phyloP scores from a whole-genome alignment of 2,113 vertebrate species.

The Lontra canadensis region DNA sequence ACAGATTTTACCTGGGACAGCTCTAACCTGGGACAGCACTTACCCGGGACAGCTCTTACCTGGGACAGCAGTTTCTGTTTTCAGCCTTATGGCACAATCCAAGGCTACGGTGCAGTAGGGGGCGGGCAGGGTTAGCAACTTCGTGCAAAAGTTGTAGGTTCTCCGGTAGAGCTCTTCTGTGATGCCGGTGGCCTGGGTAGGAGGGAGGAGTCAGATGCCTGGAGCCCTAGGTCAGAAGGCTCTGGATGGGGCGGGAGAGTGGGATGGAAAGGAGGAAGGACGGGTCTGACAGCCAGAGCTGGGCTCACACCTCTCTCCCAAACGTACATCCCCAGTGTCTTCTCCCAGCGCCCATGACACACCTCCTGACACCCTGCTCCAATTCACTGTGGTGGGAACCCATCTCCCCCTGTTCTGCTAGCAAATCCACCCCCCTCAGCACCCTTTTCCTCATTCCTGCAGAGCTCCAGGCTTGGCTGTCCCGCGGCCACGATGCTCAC shows the following conservation, averaged over 20 bases:
- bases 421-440: too few relatives aligned
- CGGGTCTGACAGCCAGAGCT: background rate
- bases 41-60: slow-evolving; percentile 85
- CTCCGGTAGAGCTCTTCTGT: slow-evolving; percentile 91
- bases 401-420: fast-evolving
- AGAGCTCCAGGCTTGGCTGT: background rate
- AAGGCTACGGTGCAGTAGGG: slow-evolving; percentile 93
- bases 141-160: slow-evolving; percentile 92
- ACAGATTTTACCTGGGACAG: slow-evolving; percentile 85
- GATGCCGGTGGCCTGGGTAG: slow-evolving; percentile 88
- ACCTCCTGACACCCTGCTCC: background rate
- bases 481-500: background rate
- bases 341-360: background rate
- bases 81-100: slow-evolving; percentile 89
- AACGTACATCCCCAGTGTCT: background rate
- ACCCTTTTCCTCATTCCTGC: fast-evolving
- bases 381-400: background rate
- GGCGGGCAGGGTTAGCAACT: slow-evolving; percentile 90
- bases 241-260: background rate
- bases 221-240: background rate
- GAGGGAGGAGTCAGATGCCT: background rate
- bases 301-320: background rate
- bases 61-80: slow-evolving; percentile 82
- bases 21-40: background rate
- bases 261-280: background rate